phyloP scores from a whole-genome alignment of 2,113 vertebrate species.

The Hemibagrus wyckioides region DNA sequence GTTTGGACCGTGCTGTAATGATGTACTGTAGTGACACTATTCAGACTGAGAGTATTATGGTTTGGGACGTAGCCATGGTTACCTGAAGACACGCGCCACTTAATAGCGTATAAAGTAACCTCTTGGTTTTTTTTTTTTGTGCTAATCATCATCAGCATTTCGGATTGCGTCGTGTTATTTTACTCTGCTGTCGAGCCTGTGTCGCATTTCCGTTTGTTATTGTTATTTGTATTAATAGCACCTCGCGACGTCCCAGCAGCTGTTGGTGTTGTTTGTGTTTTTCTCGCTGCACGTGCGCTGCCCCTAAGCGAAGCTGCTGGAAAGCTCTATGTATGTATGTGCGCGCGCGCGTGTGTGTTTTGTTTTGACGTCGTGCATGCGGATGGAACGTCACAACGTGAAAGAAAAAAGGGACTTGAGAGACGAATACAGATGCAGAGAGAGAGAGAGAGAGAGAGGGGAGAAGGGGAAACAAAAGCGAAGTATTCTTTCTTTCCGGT shows the following conservation, averaged over 20 bases:
- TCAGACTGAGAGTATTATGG: not conserved
- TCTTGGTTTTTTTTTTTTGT: not conserved
- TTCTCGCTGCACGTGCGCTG: conserved; percentile 9
- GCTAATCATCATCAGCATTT: not conserved
- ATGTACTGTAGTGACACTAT: not conserved
- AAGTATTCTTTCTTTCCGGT: conserved; percentile 6
- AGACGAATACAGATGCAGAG: not conserved
- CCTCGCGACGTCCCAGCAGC: not conserved
- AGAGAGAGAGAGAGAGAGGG: not conserved
- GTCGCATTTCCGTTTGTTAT: not conserved
- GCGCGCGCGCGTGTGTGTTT: not conserved
- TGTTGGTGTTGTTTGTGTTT: conserved; percentile 16
- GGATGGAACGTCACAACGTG: not conserved
- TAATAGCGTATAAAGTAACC: not conserved
- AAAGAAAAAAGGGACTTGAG: not conserved
- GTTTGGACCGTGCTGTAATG: not conserved
- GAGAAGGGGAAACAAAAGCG: not conserved
- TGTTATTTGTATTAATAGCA: not conserved
- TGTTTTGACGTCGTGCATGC: not conserved
- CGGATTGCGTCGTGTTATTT: not conserved
- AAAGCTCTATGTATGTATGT: not conserved
- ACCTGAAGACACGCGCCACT: not conserved
- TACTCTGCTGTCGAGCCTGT: not conserved
- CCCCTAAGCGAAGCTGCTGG: conserved; percentile 8
- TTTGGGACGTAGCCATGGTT: conserved; percentile 26